phyloP scores from a whole-genome alignment of 2,797 vertebrate species.

The Atherinosoma microstoma region DNA sequence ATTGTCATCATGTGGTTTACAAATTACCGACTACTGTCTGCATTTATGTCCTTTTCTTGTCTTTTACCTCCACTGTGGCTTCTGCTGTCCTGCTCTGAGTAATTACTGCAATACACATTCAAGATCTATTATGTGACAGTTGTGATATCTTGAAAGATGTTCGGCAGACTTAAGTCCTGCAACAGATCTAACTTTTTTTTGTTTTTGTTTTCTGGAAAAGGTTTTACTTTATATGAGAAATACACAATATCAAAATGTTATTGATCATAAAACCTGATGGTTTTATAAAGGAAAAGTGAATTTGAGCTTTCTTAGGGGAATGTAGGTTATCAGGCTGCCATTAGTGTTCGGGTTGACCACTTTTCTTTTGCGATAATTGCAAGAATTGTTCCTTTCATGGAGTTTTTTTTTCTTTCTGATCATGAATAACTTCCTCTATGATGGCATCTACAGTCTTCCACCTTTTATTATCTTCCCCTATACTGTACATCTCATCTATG shows the following conservation, averaged over 20 bases:
- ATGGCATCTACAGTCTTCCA: background rate
- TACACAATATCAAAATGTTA: background rate
- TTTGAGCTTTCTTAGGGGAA: background rate
- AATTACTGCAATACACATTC: slow-evolving; percentile 10
- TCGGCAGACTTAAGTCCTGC: background rate
- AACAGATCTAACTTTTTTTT: background rate
- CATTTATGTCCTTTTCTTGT: slow-evolving; percentile 6
- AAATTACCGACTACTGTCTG: slow-evolving; percentile 50
- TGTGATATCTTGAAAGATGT: background rate
- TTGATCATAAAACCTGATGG: background rate
- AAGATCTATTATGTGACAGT: background rate
- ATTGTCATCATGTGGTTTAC: slow-evolving; percentile 46
- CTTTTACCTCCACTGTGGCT: background rate
- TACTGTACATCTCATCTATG: too few relatives aligned
- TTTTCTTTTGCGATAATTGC: too few relatives aligned
- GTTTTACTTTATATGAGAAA: background rate
- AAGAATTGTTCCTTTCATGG: too few relatives aligned
- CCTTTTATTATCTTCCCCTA: too few relatives aligned
- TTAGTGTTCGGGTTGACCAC: too few relatives aligned
- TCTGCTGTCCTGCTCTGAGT: background rate
- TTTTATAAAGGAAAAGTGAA: background rate
- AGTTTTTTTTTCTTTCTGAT: background rate
- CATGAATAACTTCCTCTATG: background rate
- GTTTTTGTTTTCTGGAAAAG: background rate
- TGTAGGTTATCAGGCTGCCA: background rate